These are phyloP conservation scores for Helogale parvula DNA, from an alignment of 2,113 vertebrate genomes.

Conservation along the genomic window DNA sequence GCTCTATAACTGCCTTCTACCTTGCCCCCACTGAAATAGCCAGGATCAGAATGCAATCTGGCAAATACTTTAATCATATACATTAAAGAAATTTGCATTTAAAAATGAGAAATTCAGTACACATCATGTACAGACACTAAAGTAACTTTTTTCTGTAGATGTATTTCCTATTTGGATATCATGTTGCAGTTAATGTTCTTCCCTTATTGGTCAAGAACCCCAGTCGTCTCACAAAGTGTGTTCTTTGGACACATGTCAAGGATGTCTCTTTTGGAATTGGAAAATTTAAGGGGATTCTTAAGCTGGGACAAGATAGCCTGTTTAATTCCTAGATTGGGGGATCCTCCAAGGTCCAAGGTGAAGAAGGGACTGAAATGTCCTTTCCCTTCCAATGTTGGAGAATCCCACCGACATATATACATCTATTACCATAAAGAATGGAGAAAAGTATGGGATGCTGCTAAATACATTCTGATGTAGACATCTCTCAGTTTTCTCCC, in stretches of 20 bases:
- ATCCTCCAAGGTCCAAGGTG: no score
- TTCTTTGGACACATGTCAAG: no score
- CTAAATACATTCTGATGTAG: background rate
- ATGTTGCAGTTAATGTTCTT: background rate
- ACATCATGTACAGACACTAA: background rate
- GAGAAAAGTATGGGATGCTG: background rate
- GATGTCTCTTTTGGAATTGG: no score
- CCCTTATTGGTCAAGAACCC: no score
- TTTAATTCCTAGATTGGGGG: no score
- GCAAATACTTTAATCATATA: background rate
- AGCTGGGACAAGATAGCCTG: no score
- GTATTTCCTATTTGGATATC: background rate
- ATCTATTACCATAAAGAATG: background rate
- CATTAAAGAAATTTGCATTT: background rate
- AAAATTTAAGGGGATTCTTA: no score
- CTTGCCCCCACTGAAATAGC: background rate
- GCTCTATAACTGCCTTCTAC: background rate
- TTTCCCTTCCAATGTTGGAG: background rate
- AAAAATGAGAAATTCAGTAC: background rate
- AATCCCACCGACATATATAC: background rate
- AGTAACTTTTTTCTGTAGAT: background rate
- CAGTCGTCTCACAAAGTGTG: no score
- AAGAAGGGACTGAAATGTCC: background rate
- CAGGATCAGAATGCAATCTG: background rate
- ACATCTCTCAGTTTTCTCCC: background rate